Percentiles rank a stretch among this genome's conserved stretches.
These are phyloP conservation scores for Euzetes globulus DNA, from an alignment of 2,888 invertebrate species.

Conservation along the genomic window DNA sequence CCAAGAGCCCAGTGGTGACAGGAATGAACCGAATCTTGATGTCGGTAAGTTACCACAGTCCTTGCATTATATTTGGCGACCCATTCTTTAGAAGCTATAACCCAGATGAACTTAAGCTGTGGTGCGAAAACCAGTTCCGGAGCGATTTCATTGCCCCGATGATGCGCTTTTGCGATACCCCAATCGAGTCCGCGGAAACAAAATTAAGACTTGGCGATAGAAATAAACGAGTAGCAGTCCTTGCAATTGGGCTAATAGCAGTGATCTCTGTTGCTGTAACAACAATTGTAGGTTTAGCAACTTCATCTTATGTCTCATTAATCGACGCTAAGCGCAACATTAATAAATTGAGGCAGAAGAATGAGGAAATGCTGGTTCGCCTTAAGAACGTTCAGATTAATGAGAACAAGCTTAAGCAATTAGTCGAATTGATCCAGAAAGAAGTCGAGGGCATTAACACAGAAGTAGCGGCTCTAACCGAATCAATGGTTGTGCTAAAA, in stretches of 20 bases:
- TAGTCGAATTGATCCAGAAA: neutral
- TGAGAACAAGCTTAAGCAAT: too few relatives aligned
- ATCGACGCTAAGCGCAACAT: too few relatives aligned
- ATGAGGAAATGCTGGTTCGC: too few relatives aligned
- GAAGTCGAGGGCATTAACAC: neutral
- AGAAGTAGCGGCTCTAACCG: too few relatives aligned
- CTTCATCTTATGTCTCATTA: too few relatives aligned
- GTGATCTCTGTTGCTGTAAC: neutral
- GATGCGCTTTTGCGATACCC: neutral
- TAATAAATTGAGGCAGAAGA: too few relatives aligned
- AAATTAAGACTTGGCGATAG: neutral
- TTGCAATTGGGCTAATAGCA: neutral
- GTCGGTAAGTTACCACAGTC: neutral
- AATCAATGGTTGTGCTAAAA: neutral
- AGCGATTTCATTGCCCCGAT: neutral
- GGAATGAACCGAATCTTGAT: neutral
- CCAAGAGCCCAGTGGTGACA: neutral
- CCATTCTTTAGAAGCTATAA: neutral
- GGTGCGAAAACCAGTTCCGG: neutral
- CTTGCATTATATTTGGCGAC: neutral
- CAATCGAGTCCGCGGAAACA: neutral
- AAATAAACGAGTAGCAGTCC: neutral
- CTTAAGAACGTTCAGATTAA: too few relatives aligned
- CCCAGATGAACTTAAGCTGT: neutral
- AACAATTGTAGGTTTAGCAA: neutral